Evolutionary conservation across 2,888 invertebrate species (phyloP), one percentile per base, ranked within the genome.

Genomic region (Pandemis heparana): DNA sequence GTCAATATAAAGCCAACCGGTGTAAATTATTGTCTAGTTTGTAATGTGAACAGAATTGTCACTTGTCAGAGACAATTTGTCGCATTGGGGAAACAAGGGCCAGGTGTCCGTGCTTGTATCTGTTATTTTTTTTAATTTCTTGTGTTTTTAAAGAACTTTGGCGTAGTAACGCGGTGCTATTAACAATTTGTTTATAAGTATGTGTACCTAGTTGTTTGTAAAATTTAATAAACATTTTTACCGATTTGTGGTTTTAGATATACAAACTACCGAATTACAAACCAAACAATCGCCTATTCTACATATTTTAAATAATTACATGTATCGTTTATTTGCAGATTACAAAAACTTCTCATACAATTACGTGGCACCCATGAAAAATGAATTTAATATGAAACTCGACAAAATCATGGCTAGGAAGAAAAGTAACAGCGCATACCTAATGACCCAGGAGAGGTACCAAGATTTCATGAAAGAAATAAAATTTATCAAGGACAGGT

Each of bases 391-490:
- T 23, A 78, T 83, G 1, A 92, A 89, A 79, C 75, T 93, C 3
- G 74, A 82, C 1, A 86, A 77, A 72, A 66, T 91, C 0, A 75
- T 89, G n/a, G 75, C 75, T 4, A 84, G 89, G 1, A 92, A 91
- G 77, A 91, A 87, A 73, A 87, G 84, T 16, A 90, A 91, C 74
- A 91, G 89, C 60, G 81, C 83, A 5, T 88, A 89, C 73, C 82
- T 87, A 5, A 87, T 92, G 23, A 82, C 79, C n/a, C 63, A 78
- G 56, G 60, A 76, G 2, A 78, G 84, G 41, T 93, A 92, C 76
- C 75, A 85, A 60, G 88, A 92, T 2, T 87, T 92, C n/a, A 85
- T 92, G 53, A 79, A 71, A 39, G 89, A 92, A 75, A 79, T 92
- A 8, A 88, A 87, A 66, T 78, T 83, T 65, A 81, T 89, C 0